Conservation (phyloP, 2,113 vertebrate genomes). For the Lycaon pictus region DNA sequence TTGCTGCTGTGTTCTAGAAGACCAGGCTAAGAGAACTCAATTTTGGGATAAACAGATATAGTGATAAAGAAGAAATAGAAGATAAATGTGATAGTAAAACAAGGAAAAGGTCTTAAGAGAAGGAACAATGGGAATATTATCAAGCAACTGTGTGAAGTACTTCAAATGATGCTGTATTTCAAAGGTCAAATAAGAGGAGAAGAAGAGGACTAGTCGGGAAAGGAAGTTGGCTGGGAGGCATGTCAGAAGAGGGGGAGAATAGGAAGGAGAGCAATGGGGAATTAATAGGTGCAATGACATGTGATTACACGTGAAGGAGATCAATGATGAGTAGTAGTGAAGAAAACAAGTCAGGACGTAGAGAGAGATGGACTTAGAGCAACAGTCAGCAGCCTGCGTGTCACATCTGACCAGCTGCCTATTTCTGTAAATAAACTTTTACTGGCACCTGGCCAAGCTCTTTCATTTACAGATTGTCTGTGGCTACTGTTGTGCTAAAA, state of each 20-base stretch:
- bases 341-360: background rate
- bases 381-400: too few species aligned
- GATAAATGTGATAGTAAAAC: background rate
- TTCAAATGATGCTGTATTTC: background rate
- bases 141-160: background rate
- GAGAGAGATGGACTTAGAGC: background rate
- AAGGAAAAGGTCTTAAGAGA: background rate
- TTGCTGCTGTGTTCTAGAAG: background rate
- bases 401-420: background rate
- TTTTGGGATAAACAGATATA: background rate
- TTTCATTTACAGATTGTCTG: background rate
- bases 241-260: background rate
- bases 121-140: background rate
- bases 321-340: background rate
- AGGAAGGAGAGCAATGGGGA: background rate
- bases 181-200: background rate
- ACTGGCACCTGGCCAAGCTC: background rate
- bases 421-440: background rate
- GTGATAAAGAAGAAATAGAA: background rate
- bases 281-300: background rate
- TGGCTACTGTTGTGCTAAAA: background rate
- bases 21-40: background rate
- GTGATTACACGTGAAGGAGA: background rate
- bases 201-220: background rate
- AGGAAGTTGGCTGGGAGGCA: background rate